Evolutionary conservation across 2,113 vertebrate species (phyloP).

Genomic region (Platycercus adscitus): DNA sequence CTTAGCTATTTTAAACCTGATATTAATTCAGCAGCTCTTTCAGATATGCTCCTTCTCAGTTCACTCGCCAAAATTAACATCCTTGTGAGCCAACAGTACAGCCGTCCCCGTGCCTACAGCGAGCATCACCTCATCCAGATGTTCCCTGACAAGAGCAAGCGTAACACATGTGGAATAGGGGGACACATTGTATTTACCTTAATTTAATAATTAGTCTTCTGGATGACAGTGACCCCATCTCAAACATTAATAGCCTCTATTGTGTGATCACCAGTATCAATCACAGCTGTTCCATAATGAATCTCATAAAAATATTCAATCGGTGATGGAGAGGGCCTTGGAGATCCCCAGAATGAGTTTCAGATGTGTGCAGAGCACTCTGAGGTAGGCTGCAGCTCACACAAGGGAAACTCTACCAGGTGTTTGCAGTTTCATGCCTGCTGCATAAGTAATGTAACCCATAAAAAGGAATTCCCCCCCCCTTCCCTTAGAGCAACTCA

Average conservation of each 20-base stretch:
- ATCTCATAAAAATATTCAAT: slow-evolving; percentile 63
- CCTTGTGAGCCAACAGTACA: not conserved
- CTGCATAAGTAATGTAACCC: slow-evolving; percentile 65
- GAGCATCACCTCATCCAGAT: slow-evolving; percentile 14
- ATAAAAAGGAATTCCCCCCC: slow-evolving; percentile 25
- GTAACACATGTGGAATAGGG: not conserved
- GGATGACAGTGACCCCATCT: slow-evolving; percentile 54
- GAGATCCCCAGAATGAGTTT: slow-evolving; percentile 70
- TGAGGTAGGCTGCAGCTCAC: slow-evolving; percentile 62
- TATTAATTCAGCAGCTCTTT: slow-evolving; percentile 17
- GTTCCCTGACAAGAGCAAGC: slow-evolving; percentile 16
- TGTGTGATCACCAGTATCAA: slow-evolving; percentile 55
- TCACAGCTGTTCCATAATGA: slow-evolving; percentile 65
- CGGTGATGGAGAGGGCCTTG: slow-evolving; percentile 66
- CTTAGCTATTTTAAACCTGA: not conserved
- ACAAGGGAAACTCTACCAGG: slow-evolving; percentile 65
- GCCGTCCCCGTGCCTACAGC: not conserved
- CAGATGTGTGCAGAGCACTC: slow-evolving; percentile 63
- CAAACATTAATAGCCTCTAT: slow-evolving; percentile 54
- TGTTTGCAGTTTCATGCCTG: slow-evolving; percentile 72
- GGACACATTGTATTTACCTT: slow-evolving; percentile 44
- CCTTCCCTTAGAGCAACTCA: not conserved
- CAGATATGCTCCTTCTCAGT: slow-evolving; percentile 8
- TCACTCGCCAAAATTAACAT: slow-evolving; percentile 44
- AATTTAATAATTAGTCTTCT: slow-evolving; percentile 67